Evolutionary conservation across 2,113 vertebrate genomes (phyloP), one percentile per base, ranked within the genome.

Genomic region (Apeltes quadracus): DNA sequence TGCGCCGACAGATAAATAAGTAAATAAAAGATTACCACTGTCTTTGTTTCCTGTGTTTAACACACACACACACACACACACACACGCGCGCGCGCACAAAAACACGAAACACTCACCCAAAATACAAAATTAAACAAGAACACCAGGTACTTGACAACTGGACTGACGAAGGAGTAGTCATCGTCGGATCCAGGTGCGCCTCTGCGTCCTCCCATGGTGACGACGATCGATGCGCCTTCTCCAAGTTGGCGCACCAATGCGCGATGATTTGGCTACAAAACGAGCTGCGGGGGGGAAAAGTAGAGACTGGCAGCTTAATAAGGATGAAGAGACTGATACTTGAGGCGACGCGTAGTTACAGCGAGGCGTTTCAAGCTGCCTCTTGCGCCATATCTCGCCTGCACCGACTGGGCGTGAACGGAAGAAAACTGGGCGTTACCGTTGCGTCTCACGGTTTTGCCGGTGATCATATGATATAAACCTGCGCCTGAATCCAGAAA

Each of bases 91-190:
- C n/a, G n/a, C n/a, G n/a, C n/a, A n/a, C n/a, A 25, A 7, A 0
- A 10, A 50, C 1, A 41, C 44, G 2, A 46, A 18, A n/a, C 11
- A 92, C 97, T 98, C 91, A 98, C 97, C 96, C 97, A 98, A 76
- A 98, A 98, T 29, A 98, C 79, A 74, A 94, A 91, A 86, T 98
- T 98, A 87, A 97, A 98, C 61, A 96, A 71, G 88, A 97, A 98
- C 4, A 98, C 94, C 27, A 96, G 90, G 84, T 96, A 98, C 85
- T 98, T 98, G 68, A 95, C 95, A 74, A 93, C 77, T 3, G 94
- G 94, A 57, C 92, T 97, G 82, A 98, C 94, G 85, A 94, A 95
- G 6, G 92, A 90, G 89, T 93, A 96, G 50, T 95, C 94, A n/a
- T 95, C 85, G 56, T 87, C 84, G 2, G 29, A 23, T 46, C 69